Conservation (phyloP, 2,888 invertebrate species). For the Conus canariensis region DNA sequence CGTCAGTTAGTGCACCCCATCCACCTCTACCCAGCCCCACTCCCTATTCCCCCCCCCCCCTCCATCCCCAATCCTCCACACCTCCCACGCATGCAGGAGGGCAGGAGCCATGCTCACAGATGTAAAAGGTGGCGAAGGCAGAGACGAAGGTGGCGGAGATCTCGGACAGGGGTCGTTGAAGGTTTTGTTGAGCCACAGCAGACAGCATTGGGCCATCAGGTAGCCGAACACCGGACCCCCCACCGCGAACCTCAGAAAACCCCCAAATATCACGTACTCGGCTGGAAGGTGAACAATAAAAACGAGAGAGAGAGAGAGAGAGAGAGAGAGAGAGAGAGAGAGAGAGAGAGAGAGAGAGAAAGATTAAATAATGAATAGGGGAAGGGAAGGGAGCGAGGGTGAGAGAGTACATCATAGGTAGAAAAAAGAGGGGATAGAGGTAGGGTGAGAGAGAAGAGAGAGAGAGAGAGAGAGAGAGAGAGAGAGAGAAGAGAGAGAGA, state of each 20-base stretch:
- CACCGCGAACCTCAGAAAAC: conserved; percentile 71
- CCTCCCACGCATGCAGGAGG: neutral
- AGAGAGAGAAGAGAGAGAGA: neutral
- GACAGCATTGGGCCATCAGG: conserved; percentile 76
- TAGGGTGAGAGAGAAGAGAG: neutral
- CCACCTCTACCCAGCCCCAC: neutral
- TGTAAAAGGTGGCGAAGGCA: conserved; percentile 79
- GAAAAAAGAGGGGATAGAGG: no score
- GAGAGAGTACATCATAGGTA: neutral
- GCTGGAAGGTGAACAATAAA: conserved; percentile 34
- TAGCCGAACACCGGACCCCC: conserved; percentile 79
- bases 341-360: neutral
- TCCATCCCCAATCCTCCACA: neutral
- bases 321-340: neutral
- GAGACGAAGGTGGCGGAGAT: conserved; percentile 79
- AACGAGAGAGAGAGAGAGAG: neutral
- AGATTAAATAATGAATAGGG: neutral
- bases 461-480: neutral
- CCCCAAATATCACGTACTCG: conserved; percentile 64
- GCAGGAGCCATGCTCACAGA: conserved; percentile 64
- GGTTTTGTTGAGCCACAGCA: conserved; percentile 76
- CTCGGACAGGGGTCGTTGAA: conserved; percentile 79
- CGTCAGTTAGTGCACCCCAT: no score
- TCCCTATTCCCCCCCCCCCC: neutral
- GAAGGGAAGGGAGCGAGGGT: neutral